Evolutionary conservation across 2,113 vertebrate species (phyloP).

Genomic region (Platysteira castanea): DNA sequence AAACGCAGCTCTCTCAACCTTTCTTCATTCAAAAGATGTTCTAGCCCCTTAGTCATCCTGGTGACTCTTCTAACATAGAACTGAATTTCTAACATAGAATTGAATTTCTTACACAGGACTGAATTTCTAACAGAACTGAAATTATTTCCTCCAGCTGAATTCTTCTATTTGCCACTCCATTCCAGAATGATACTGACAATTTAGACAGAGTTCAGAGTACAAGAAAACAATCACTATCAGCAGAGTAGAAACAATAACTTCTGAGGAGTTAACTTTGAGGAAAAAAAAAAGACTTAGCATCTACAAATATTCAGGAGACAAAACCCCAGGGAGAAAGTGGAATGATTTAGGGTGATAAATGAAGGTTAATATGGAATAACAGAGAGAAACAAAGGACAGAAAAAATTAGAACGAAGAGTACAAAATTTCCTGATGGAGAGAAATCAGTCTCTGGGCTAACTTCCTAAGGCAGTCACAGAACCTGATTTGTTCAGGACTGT

Average conservation of each 20-base stretch:
- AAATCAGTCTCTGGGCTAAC: not conserved
- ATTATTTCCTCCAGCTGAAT: not conserved
- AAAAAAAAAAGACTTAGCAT: not conserved
- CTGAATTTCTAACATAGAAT: not conserved
- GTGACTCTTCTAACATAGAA: not conserved
- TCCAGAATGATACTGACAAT: not conserved
- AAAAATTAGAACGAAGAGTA: not conserved
- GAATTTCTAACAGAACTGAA: not conserved
- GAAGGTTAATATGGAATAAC: not conserved
- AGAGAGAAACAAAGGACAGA: not conserved
- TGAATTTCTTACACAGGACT: not conserved
- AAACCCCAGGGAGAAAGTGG: not conserved
- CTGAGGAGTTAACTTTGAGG: not conserved
- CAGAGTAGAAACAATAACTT: not conserved
- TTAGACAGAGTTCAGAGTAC: not conserved
- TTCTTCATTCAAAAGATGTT: fast-evolving
- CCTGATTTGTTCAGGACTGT: not conserved
- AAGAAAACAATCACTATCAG: not conserved
- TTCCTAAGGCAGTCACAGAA: not conserved
- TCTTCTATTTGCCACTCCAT: not conserved
- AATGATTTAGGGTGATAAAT: not conserved
- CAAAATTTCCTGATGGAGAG: not conserved
- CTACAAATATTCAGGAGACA: not conserved
- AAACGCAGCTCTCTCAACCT: not conserved
- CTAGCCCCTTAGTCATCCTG: not conserved